Base-by-base conservation (phyloP, 2,888 invertebrate genomes). In the Helicoverpa assulta region DNA sequence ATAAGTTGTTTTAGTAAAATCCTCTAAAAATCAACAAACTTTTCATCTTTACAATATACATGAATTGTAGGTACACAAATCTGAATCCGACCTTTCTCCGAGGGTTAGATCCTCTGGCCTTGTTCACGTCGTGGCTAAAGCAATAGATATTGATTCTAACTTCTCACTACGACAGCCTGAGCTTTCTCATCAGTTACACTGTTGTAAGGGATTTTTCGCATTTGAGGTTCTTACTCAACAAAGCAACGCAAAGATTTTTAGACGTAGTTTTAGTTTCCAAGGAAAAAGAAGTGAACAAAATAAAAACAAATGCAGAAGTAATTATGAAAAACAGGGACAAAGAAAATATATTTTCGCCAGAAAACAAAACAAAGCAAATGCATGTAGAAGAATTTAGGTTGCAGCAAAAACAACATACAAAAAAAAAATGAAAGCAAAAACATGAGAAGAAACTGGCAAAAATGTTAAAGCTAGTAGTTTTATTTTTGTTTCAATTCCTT, bases 61-160 rank as follows among this genome's bases (percentile, higher is more conserved):
- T 33, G 50, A 19, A 43, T 33, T 51, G 54, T 26, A 10, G n/a
- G 62, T 52, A 47, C 47, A 73, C 67, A 63, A 76, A 73, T 78
- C 43, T 52, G 16, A 37, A 19, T 51, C 5, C 26, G n/a, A 59
- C 43, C 50, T 74, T 50, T 64, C 61, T 52, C 18, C 10, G 51
- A 62, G 53, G 62, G 54, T 69, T 53, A 74, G 80, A 76, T 74
- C 80, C 55, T 51, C 0, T 55, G 78, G 60, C 61, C 74, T 73
- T 66, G 53, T 59, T 52, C 7, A 8, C 33, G 16, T 51, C 61
- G 43, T 19, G 47, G 59, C 54, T 61, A 43, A 58, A 18, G 66
- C 72, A 10, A 71, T 75, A 63, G 65, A 76, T 76, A 75, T 77
- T 70, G 76, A 80, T 77, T 80, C 80, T 47, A 56, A 55, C 16